Percentiles rank a stretch among this genome's conserved stretches.
phyloP scores from a whole-genome alignment of 2,113 vertebrate species.

The Semnornis frantzii region DNA sequence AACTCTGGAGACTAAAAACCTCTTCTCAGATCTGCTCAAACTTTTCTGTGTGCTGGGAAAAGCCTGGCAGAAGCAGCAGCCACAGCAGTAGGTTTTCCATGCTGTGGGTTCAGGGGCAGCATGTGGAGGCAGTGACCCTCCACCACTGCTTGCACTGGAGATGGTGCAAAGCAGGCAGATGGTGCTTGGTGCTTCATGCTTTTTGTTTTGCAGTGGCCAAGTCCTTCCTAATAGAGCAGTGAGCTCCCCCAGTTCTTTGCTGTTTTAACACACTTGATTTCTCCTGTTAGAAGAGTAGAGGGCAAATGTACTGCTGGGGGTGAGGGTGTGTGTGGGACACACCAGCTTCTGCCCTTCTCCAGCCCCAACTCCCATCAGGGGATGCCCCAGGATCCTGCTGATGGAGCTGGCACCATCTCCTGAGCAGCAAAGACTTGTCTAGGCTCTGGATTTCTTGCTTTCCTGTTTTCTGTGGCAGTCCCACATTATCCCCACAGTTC shows the following conservation, averaged over 20 bases:
- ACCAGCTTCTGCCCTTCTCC: accelerated
- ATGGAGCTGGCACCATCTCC: background rate
- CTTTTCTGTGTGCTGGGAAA: background rate
- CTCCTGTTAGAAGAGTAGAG: background rate
- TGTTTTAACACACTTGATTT: no score
- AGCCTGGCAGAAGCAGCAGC: background rate
- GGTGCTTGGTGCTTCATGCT: no score
- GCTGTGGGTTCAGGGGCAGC: background rate
- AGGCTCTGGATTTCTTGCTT: background rate
- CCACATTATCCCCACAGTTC: background rate
- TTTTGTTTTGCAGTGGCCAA: no score
- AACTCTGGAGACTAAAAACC: background rate
- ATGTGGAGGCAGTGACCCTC: no score
- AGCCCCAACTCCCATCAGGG: accelerated
- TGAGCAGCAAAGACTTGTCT: background rate
- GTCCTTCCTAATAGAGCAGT: background rate
- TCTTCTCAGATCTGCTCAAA: background rate
- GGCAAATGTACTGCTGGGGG: background rate
- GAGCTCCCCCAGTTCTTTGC: background rate
- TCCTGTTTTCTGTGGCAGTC: background rate
- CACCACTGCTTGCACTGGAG: accelerated
- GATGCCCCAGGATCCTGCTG: background rate
- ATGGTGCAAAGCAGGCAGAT: no score
- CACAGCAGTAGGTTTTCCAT: background rate
- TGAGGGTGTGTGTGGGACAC: no score